A percentile compares a stretch with the other conserved stretches of the same genome.
Evolutionary conservation across 2,797 vertebrate genomes (phyloP).

Genomic region (Hapalemur alaotrensis): DNA sequence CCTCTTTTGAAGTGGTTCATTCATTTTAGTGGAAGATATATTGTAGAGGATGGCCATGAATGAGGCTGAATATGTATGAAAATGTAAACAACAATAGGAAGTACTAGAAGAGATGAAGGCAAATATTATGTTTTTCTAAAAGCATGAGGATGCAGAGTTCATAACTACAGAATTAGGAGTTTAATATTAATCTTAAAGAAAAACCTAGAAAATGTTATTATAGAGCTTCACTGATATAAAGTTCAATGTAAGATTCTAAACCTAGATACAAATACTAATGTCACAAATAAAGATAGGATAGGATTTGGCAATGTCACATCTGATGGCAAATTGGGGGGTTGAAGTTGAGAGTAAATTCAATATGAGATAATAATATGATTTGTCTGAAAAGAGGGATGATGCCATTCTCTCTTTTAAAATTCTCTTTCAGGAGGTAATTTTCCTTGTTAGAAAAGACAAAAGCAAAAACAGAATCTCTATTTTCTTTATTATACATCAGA

Average conservation of each 20-base stretch:
- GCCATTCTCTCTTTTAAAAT: background rate
- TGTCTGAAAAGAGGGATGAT: background rate
- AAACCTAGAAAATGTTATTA: background rate
- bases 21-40: background rate
- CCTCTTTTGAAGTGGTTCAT: background rate
- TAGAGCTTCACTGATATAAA: background rate
- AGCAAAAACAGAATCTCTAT: background rate
- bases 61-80: background rate
- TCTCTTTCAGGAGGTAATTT: background rate
- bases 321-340: background rate
- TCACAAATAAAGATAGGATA: background rate
- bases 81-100: background rate
- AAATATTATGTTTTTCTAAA: background rate
- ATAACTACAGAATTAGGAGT: background rate
- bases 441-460: constrained; percentile 15
- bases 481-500: constrained; percentile 18
- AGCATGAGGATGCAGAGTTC: background rate
- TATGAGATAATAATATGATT: background rate
- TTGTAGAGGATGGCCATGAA: background rate
- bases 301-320: background rate
- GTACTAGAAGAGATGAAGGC: background rate
- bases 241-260: constrained; percentile 3
- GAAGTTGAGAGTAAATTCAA: background rate
- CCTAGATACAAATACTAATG: background rate
- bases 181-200: background rate